phyloP scores from a whole-genome alignment of 2,113 vertebrate genomes.

The Hippopotamus amphibius region DNA sequence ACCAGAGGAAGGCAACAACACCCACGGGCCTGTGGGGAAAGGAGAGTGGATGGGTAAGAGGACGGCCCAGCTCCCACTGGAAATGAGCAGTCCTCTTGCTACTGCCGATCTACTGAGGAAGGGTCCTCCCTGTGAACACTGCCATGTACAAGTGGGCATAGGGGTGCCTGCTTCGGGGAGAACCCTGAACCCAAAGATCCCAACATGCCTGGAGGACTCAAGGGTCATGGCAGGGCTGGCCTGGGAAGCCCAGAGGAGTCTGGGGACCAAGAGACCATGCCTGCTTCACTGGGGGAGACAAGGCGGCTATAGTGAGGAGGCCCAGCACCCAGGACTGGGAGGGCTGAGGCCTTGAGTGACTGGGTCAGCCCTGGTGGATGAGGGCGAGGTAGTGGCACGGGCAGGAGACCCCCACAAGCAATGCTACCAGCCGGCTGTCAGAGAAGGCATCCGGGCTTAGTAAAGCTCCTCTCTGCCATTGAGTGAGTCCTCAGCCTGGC shows the following conservation, averaged over 20 bases:
- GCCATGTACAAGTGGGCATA: background rate
- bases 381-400: background rate
- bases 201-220: background rate
- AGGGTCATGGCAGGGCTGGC: background rate
- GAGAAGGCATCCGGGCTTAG: background rate
- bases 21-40: slow-evolving; percentile 91
- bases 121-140: background rate
- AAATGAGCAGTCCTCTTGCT: background rate
- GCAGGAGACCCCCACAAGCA: background rate
- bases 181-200: background rate
- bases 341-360: background rate
- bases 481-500: background rate
- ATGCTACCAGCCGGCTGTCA: background rate
- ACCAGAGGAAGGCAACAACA: slow-evolving; percentile 97
- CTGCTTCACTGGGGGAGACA: background rate
- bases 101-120: background rate
- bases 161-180: background rate
- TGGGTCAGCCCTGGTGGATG: background rate
- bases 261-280: background rate
- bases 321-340: background rate
- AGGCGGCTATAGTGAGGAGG: background rate
- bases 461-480: background rate
- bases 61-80: background rate
- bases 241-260: slow-evolving; percentile 1
- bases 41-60: slow-evolving; percentile 36